Base-by-base conservation (phyloP, 2,797 vertebrate genomes). In the Menidia menidia region DNA sequence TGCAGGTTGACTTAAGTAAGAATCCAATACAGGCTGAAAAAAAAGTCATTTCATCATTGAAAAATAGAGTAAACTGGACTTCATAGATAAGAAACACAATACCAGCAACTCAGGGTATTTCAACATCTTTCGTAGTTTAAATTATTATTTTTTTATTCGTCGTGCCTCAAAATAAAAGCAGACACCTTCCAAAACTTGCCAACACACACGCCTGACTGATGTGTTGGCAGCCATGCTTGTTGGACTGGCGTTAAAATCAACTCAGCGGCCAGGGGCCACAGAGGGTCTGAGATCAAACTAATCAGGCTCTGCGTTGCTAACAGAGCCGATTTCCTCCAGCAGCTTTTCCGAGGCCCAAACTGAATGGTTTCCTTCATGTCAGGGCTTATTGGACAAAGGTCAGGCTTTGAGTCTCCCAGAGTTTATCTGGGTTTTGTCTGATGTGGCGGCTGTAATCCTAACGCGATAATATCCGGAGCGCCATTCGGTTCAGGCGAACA, bases 341-440 rank as follows among this genome's bases (percentile, higher is more conserved):
- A 16, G 25, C 67, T 50, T 70, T 75, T 1, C 57, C 89, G 90
- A 91, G 83, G 70, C 70, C 10, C 50, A 25, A 25, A 65, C 84
- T 87, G 82, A 89, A 88, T 83, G 74, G 79, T 77, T 75, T 79
- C 84, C 83, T 89, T 91, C 82, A 86, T 87, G 70, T 82, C 1
- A 60, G 81, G 80, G 86, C 83, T 76, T 68, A 73, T 69, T 84
- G 88, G 82, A 68, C 90, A 92, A 92, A 92, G 83, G 81, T 91
- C 78, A 80, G 75, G 67, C 62, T 80, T 66, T 70, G 65, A 58
- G 55, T 66, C 25, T 54, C n/a, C 63, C 31, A 41, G 58, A 3
- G 51, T 25, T 4, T 52, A 53, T 61, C 44, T 31, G 59, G 2
- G 59, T 63, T 44, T 10, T 30, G 59, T 48, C 45, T 18, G 43